phyloP scores from a whole-genome alignment of 2,888 invertebrate genomes.

The Ernsta delagoae region DNA sequence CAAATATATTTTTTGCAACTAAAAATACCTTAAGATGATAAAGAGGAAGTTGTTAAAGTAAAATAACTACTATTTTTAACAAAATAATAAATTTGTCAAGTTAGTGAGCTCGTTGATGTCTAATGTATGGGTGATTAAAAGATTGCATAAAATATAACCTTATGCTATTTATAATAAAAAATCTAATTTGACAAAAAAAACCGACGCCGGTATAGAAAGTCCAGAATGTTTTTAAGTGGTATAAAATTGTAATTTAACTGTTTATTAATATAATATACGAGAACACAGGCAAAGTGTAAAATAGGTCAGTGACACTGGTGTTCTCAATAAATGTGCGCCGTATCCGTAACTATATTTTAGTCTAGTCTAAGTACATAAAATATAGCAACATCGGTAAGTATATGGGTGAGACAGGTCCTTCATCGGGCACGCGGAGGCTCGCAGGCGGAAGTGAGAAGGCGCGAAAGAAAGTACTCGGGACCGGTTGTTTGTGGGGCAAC shows the following conservation, averaged over 20 bases:
- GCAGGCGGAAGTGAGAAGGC: slow-evolving; percentile 82
- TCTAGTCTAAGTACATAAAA: neutral
- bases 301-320: slow-evolving; percentile 13
- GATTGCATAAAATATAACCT: neutral
- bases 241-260: no score
- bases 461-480: slow-evolving; percentile 79
- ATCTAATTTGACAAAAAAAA: no score
- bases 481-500: slow-evolving; percentile 79
- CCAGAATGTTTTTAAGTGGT: no score
- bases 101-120: neutral
- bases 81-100: neutral
- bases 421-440: slow-evolving; percentile 76
- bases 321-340: neutral
- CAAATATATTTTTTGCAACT: no score
- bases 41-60: neutral
- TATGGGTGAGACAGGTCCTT: slow-evolving; percentile 65
- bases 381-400: slow-evolving; percentile 35
- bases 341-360: neutral
- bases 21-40: no score
- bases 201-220: no score
- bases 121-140: slow-evolving; percentile 1
- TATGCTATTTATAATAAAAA: no score
- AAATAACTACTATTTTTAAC: neutral
- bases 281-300: neutral
- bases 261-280: no score